Evolutionary conservation across 2,888 invertebrate genomes (phyloP), one percentile per base, ranked within the genome.

Genomic region (Lasiommata megera): DNA sequence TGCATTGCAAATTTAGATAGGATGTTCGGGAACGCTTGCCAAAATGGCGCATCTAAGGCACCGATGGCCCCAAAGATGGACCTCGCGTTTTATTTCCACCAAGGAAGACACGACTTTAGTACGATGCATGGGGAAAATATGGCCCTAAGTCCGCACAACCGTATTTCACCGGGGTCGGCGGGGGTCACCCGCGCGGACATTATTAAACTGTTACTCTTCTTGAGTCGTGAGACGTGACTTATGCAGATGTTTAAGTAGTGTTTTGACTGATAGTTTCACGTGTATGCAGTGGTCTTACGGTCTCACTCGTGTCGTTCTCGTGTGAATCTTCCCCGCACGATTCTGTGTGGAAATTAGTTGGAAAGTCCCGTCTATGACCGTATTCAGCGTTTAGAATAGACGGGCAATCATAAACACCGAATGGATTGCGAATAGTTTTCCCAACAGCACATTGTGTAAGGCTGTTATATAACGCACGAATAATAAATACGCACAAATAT

Each of bases 21-120:
- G 71, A 52, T 65, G 67, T 80, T 81, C 65, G 36, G 61, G 11
- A 52, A 53, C 61, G 64, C 43, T 41, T 9, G 51, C 53, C 69
- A 73, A 86, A 86, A 87, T 85, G 76, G 88, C 87, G 88, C 88
- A 89, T 88, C 87, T 83, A 80, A 81, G 84, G 83, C 81, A 78
- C 84, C 85, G 90, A 90, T 89, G 90, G 82, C 90, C 90, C 82
- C 77, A 82, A 83, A 88, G 90, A 89, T 89, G 90, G 90, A 90
- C 89, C 84, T 84, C 79, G 82, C 80, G 86, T 89, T 89, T 89
- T 90, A 90, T 90, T 89, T 89, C 89, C 86, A 88, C 80, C 81
- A 73, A 83, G 86, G 88, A 88, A 89, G 89, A 88, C 90, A 90
- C 90, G 90, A 89, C 88, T 86, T 75, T 74, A 72, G 81, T 79